A percentile compares a stretch with the other conserved stretches of the same genome.
phyloP scores from a whole-genome alignment of 2,888 invertebrate genomes.

The Parthenolecanium corni region DNA sequence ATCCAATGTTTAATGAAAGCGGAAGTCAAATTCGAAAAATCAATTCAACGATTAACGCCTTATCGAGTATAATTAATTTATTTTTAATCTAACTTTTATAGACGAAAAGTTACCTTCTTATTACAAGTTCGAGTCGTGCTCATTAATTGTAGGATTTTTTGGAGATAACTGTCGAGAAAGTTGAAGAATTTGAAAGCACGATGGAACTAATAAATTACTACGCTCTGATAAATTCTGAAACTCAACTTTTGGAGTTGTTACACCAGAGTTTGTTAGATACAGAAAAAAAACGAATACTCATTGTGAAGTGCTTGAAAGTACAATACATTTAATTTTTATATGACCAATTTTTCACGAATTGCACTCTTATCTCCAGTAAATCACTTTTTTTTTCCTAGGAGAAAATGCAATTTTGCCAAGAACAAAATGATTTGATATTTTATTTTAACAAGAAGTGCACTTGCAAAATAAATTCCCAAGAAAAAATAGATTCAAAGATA shows the following conservation, averaged over 20 bases:
- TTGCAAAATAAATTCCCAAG: neutral
- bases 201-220: conserved; percentile 9
- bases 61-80: conserved; percentile 4
- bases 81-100: neutral
- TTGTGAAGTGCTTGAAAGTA: neutral
- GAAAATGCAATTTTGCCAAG: neutral
- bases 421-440: neutral
- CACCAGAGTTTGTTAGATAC: neutral
- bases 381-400: too few relatives aligned
- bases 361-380: too few relatives aligned
- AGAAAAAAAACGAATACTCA: neutral
- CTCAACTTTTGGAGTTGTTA: neutral
- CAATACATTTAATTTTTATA: too few relatives aligned
- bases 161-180: neutral
- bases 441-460: neutral
- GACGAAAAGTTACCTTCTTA: neutral
- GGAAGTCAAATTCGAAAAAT: neutral
- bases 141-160: conserved; percentile 6
- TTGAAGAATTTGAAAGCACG: neutral
- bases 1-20: neutral
- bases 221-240: conserved; percentile 5
- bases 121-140: neutral
- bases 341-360: too few relatives aligned
- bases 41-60: neutral
- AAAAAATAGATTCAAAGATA: neutral